phyloP scores from a whole-genome alignment of 2,797 vertebrate genomes.

The Valencia hispanica region DNA sequence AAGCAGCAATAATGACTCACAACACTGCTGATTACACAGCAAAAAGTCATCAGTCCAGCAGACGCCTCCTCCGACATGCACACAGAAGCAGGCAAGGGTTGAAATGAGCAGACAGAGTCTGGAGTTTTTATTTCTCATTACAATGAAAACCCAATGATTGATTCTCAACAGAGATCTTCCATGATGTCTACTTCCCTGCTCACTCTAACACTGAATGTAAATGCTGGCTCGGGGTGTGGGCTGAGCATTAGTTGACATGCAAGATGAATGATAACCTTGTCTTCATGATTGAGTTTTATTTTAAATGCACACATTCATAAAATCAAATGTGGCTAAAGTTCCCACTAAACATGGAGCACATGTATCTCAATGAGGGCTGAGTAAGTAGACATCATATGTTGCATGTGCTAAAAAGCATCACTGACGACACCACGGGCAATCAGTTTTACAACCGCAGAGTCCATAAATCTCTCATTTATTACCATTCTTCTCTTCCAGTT shows the following conservation, averaged over 20 bases:
- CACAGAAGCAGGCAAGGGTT: not conserved
- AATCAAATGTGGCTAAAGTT: not conserved
- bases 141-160: constrained; percentile 35
- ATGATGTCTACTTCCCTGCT: constrained; percentile 55
- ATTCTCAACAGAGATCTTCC: constrained; percentile 33
- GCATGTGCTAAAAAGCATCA: constrained; percentile 37
- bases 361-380: constrained; percentile 5
- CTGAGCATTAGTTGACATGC: constrained; percentile 47
- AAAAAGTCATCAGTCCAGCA: constrained; percentile 36
- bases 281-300: constrained; percentile 1
- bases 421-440: constrained; percentile 58
- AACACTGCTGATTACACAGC: constrained; percentile 23
- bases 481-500: constrained; percentile 29
- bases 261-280: constrained; percentile 20
- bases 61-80: constrained; percentile 23
- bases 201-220: constrained; percentile 38
- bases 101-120: constrained; percentile 22
- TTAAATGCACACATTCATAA: not conserved
- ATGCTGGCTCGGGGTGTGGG: constrained; percentile 28
- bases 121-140: constrained; percentile 42
- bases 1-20: not conserved
- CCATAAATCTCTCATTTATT: constrained; percentile 68
- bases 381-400: constrained; percentile 41
- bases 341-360: constrained; percentile 9
- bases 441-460: constrained; percentile 50